Conservation (phyloP, 2,797 vertebrate species). For the Rhinoraja longicauda region DNA sequence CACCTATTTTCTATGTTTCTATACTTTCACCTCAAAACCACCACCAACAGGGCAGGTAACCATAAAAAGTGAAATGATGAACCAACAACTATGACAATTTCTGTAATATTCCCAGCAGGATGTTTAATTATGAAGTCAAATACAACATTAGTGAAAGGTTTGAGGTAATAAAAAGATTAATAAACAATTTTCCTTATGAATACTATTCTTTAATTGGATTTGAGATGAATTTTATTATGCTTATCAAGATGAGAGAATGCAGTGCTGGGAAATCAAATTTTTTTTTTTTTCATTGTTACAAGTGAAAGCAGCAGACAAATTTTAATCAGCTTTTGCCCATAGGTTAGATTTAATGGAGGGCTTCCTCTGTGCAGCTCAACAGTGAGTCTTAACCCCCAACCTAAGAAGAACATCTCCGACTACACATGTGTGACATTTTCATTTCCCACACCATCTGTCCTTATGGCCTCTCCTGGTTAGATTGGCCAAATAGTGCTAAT, state of each 20-base stretch:
- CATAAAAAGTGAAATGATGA: slow-evolving; percentile 4
- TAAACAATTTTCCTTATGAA: not conserved
- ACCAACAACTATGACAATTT: slow-evolving; percentile 12
- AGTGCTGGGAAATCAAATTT: slow-evolving; percentile 1
- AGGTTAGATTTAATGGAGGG: not conserved
- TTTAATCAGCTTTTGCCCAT: slow-evolving; percentile 13
- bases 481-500: slow-evolving; percentile 29
- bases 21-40: not conserved
- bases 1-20: not conserved
- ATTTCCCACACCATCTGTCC: slow-evolving; percentile 35
- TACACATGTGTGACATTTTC: slow-evolving; percentile 27
- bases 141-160: not conserved
- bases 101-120: not conserved
- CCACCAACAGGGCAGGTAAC: not conserved
- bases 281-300: not conserved
- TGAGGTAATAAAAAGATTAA: not conserved
- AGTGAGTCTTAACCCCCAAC: slow-evolving; percentile 15
- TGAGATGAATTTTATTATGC: not conserved
- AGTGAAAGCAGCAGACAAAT: not conserved
- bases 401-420: slow-evolving; percentile 26
- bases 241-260: not conserved
- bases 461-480: slow-evolving; percentile 8
- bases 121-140: slow-evolving; percentile 9
- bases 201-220: not conserved
- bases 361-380: not conserved